Conservation (phyloP, 2,888 invertebrate genomes). For the Microplitis manilae region DNA sequence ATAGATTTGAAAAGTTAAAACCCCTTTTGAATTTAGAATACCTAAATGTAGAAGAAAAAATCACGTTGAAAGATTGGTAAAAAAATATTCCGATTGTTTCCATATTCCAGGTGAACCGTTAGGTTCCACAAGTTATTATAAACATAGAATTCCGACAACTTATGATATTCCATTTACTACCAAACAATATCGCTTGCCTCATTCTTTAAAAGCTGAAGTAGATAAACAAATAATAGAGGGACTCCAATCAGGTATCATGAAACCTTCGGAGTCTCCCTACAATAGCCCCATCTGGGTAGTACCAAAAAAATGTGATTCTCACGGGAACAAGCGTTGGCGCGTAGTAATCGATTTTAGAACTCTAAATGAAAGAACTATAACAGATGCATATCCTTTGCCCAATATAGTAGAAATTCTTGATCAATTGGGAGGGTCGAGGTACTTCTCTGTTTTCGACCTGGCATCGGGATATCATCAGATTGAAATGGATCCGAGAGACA, state of each 20-base stretch:
- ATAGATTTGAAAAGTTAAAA: background rate
- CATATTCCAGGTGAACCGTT: conserved; percentile 22
- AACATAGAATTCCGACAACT: background rate
- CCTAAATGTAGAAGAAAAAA: background rate
- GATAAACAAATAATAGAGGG: conserved; percentile 33
- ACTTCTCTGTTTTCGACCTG: conserved; percentile 42
- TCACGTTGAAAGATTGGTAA: conserved; percentile 12
- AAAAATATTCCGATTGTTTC: conserved; percentile 26
- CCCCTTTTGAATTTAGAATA: background rate
- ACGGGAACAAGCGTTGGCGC: conserved; percentile 48
- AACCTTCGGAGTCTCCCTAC: conserved; percentile 57
- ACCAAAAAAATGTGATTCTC: conserved; percentile 57
- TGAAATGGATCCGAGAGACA: conserved; percentile 16
- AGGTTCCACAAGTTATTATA: background rate
- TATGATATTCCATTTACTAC: background rate
- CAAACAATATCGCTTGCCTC: background rate
- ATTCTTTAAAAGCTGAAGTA: conserved; percentile 17
- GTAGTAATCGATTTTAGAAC: conserved; percentile 57
- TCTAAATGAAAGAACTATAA: conserved; percentile 57
- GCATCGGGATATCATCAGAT: conserved; percentile 39
- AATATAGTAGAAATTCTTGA: conserved; percentile 57
- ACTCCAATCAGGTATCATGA: conserved; percentile 45
- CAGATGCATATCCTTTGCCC: conserved; percentile 57
- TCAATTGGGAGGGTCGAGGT: conserved; percentile 51
- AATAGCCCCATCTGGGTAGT: conserved; percentile 61